Percentiles rank a stretch among this genome's conserved stretches.
Evolutionary conservation across 2,797 vertebrate genomes (phyloP).

Genomic region (Harpagifer antarcticus): DNA sequence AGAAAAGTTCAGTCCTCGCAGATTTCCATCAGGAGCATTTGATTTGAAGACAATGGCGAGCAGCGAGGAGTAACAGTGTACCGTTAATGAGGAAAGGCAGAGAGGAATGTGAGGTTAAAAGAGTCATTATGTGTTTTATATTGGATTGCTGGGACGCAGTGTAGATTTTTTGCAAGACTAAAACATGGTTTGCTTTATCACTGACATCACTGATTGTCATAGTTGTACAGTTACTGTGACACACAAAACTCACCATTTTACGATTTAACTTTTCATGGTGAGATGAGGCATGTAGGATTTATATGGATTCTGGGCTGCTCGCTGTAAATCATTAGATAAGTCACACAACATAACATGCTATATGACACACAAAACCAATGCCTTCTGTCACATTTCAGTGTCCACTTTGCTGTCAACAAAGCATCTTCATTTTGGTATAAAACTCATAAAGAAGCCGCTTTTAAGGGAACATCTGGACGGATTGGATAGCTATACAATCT

Average conservation of each 20-base stretch:
- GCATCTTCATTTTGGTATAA: neutral
- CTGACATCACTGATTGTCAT: neutral
- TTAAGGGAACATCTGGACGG: neutral
- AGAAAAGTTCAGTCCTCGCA: constrained; percentile 69
- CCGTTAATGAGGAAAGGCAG: constrained; percentile 66
- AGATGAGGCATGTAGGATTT: neutral
- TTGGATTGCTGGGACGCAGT: constrained; percentile 1
- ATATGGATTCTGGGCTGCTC: constrained; percentile 13
- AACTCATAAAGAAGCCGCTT: neutral
- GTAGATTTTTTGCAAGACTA: constrained; percentile 10
- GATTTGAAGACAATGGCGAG: constrained; percentile 67
- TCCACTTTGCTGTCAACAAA: constrained; percentile 3
- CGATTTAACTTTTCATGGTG: neutral
- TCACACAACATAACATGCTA: constrained; percentile 9
- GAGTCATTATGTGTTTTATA: constrained; percentile 31
- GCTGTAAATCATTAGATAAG: constrained; percentile 3
- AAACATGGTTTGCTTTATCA: constrained; percentile 13
- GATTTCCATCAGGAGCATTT: constrained; percentile 63
- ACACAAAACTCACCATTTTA: neutral
- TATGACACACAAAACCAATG: constrained; percentile 4
- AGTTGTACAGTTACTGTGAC: constrained; percentile 10
- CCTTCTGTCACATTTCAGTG: neutral
- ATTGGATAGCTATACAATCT: neutral
- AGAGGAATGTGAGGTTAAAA: constrained; percentile 67
- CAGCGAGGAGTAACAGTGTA: constrained; percentile 36